phyloP scores from a whole-genome alignment of 1,140 invertebrate species.

The Panagrolaimus sp. region DNA sequence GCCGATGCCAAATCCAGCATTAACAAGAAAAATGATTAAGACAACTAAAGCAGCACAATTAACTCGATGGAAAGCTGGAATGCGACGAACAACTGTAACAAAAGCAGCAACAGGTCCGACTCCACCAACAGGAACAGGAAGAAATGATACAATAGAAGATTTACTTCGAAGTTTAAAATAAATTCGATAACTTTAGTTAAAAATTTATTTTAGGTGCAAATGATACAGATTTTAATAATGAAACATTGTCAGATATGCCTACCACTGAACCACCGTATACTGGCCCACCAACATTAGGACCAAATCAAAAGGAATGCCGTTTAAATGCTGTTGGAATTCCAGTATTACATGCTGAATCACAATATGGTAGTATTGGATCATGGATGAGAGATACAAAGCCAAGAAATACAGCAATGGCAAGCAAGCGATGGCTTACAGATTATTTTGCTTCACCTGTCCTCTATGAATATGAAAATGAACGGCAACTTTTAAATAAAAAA shows the following conservation, averaged over 20 bases:
- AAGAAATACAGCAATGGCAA: constrained; percentile 25
- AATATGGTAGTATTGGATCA: constrained; percentile 54
- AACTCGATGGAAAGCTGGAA: constrained; percentile 15
- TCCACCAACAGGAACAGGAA: constrained; percentile 1
- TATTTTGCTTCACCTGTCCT: constrained; percentile 56
- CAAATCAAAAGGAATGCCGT: constrained; percentile 50
- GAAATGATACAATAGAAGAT: constrained; percentile 1
- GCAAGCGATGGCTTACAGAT: constrained; percentile 55
- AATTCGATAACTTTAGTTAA: background rate
- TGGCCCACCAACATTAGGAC: constrained; percentile 53
- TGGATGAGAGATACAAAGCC: constrained; percentile 54
- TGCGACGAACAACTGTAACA: constrained; percentile 15
- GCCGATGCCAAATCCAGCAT: constrained; percentile 48
- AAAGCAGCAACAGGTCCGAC: constrained; percentile 4
- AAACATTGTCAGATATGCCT: constrained; percentile 27
- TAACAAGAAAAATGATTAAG: constrained; percentile 33
- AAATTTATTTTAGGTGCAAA: background rate
- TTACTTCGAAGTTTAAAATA: background rate
- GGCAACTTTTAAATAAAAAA: constrained; percentile 56
- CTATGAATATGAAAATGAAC: constrained; percentile 55
- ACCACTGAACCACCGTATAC: constrained; percentile 48
- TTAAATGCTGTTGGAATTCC: constrained; percentile 57
- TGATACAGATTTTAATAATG: constrained; percentile 13
- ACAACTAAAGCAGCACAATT: constrained; percentile 10
- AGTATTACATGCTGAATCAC: constrained; percentile 56